Conservation (phyloP, 2,113 vertebrate genomes). For the Rhynchomys soricoides region DNA sequence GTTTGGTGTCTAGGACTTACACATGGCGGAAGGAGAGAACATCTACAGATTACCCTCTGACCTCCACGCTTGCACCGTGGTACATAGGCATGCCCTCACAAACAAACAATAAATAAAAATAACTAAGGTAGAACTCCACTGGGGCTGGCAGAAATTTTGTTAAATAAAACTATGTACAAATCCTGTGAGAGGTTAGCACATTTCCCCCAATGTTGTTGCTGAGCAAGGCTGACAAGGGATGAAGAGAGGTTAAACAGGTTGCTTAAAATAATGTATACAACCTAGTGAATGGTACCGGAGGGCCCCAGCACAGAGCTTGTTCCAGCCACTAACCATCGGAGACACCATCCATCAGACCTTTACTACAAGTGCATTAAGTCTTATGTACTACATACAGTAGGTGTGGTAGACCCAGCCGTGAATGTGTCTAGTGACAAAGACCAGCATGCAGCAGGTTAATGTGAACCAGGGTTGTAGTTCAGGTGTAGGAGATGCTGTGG, state of each 20-base stretch:
- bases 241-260: slow-evolving; percentile 20
- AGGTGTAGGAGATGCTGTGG: background rate
- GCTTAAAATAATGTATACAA: background rate
- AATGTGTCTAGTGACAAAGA: background rate
- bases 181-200: background rate
- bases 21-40: background rate
- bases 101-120: background rate
- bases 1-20: background rate
- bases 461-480: rapidly evolving
- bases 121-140: background rate
- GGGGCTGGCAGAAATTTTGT: background rate
- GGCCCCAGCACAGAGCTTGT: background rate
- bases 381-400: background rate
- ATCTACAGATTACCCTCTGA: background rate
- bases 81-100: too few relatives aligned
- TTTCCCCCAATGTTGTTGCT: background rate
- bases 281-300: background rate
- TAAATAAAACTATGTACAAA: background rate
- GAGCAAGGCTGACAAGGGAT: background rate
- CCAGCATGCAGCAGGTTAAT: background rate
- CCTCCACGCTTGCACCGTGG: background rate
- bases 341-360: background rate
- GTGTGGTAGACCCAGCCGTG: background rate
- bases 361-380: background rate
- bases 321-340: background rate